Evolutionary conservation across 2,888 invertebrate species (phyloP).

Genomic region (Aspidiotus rigidus): DNA sequence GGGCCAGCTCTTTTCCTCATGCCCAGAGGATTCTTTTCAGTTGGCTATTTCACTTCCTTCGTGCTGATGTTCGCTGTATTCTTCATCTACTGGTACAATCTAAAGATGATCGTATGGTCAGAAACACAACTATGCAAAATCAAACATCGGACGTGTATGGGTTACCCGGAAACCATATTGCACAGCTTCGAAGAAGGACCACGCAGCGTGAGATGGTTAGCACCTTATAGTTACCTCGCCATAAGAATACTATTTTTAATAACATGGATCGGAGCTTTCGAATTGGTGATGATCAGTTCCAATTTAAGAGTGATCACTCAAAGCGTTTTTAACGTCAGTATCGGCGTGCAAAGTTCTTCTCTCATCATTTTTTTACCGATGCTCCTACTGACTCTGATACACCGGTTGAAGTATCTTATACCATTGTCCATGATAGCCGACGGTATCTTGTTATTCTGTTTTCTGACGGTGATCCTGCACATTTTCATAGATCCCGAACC

Average conservation of each 20-base stretch:
- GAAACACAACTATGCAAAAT: conserved; percentile 14
- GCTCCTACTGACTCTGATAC: conserved; percentile 68
- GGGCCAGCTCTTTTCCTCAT: background rate
- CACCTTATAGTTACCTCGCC: conserved; percentile 6
- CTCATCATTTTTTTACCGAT: conserved; percentile 44
- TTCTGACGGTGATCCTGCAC: conserved; percentile 76
- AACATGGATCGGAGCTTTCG: conserved; percentile 17
- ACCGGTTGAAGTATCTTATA: conserved; percentile 74
- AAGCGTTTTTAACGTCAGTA: conserved; percentile 8
- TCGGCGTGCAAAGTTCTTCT: conserved; percentile 36
- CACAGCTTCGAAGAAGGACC: conserved; percentile 11
- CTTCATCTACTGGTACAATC: conserved; percentile 13
- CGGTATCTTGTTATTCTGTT: conserved; percentile 66
- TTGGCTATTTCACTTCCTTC: background rate
- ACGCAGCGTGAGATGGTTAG: background rate
- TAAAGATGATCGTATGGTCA: conserved; percentile 10
- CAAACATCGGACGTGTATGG: conserved; percentile 7
- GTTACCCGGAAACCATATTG: conserved; percentile 18
- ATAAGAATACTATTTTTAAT: background rate
- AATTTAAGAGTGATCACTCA: background rate
- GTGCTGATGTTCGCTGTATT: background rate
- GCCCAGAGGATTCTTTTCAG: background rate
- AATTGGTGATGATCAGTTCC: conserved; percentile 10
- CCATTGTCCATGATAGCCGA: conserved; percentile 86
- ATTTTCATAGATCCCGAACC: conserved; percentile 62